phyloP scores from a whole-genome alignment of 2,888 invertebrate species.

The Embidobia sp. region DNA sequence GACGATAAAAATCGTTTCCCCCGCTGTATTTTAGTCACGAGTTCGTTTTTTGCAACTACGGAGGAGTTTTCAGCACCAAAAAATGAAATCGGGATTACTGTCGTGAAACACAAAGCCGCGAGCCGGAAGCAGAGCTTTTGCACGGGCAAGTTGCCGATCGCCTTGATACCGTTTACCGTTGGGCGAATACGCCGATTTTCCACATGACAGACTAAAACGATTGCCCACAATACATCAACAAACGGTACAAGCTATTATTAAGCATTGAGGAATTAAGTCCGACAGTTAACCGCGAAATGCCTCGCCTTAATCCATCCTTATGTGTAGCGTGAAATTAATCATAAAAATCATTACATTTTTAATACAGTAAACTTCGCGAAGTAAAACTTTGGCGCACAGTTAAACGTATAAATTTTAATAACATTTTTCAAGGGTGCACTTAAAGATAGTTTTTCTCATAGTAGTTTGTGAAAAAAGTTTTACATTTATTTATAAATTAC shows the following conservation, averaged over 20 bases:
- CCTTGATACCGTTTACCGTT: constrained; percentile 67
- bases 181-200: constrained; percentile 66
- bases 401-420: no score
- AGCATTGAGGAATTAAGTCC: constrained; percentile 26
- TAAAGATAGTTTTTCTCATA: no score
- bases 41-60: no score
- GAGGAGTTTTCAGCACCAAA: constrained; percentile 10
- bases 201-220: constrained; percentile 68
- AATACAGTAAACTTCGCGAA: background rate
- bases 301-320: background rate
- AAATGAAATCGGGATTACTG: constrained; percentile 21
- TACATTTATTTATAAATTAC: no score
- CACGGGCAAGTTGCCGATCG: constrained; percentile 39
- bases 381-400: no score
- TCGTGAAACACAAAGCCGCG: constrained; percentile 11
- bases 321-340: no score
- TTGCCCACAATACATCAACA: constrained; percentile 47
- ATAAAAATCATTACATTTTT: background rate
- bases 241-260: constrained; percentile 54
- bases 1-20: no score
- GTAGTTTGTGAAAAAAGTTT: no score
- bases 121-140: constrained; percentile 42
- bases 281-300: constrained; percentile 12
- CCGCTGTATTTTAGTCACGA: no score
- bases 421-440: no score